A percentile compares a stretch with the other conserved stretches of the same genome.
These are phyloP conservation scores for Aporophyla lueneburgensis DNA, from an alignment of 2,888 invertebrate genomes.

Conservation along the genomic window DNA sequence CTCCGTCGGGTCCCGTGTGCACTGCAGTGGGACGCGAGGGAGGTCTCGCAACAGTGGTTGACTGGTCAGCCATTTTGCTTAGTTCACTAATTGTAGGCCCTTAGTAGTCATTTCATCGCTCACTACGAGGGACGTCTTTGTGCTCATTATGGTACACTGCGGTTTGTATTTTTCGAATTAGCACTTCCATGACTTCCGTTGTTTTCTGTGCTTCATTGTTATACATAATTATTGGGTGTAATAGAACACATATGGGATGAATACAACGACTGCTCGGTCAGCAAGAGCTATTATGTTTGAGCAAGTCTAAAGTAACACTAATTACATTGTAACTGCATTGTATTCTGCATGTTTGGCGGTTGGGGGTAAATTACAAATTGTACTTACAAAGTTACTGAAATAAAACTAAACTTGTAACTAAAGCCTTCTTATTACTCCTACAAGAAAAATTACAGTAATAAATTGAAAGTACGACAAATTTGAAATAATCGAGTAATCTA, in stretches of 20 bases:
- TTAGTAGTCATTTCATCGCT: conserved; percentile 87
- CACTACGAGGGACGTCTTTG: conserved; percentile 83
- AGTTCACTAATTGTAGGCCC: conserved; percentile 86
- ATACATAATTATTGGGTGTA: conserved; percentile 77
- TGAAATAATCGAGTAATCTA: neutral
- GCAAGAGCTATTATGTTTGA: conserved; percentile 57
- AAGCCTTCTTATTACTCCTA: neutral
- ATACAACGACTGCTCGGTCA: conserved; percentile 51
- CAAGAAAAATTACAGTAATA: neutral
- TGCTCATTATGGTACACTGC: conserved; percentile 82
- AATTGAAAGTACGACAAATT: neutral
- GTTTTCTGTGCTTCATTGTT: conserved; percentile 82
- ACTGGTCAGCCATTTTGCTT: conserved; percentile 89
- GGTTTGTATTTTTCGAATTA: conserved; percentile 90
- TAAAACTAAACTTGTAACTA: neutral
- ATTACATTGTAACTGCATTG: conserved; percentile 43
- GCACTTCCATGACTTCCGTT: conserved; percentile 88
- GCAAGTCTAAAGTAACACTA: conserved; percentile 48
- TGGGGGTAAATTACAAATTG: neutral
- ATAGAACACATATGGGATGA: conserved; percentile 71
- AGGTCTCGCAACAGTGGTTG: conserved; percentile 68
- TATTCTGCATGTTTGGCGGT: conserved; percentile 7
- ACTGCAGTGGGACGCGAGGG: conserved; percentile 36
- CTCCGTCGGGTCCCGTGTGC: conserved; percentile 39
- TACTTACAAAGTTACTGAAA: neutral